Conservation (phyloP, 92 coral and sea anemone species). For the Plumapathes pennacea region DNA sequence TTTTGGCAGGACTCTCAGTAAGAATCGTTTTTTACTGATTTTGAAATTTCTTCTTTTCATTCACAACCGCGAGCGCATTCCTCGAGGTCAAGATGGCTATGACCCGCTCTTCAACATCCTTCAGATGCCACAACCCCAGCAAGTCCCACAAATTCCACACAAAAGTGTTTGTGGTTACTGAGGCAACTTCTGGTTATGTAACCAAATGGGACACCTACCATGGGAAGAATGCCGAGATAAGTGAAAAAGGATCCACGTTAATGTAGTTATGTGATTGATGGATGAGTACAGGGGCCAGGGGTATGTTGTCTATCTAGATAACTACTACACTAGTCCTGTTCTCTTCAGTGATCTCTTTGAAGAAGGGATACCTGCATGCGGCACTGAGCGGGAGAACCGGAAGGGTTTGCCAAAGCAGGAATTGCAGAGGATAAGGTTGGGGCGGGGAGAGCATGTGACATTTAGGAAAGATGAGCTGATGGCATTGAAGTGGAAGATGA, state of each 20-base stretch:
- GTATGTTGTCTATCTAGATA: slow-evolving; percentile 14
- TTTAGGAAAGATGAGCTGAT: slow-evolving; percentile 6
- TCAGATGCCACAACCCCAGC: background rate
- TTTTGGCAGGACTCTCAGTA: slow-evolving; percentile 11
- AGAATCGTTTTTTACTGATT: slow-evolving; percentile 35
- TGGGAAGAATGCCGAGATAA: too few relatives aligned
- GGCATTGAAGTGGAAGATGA: slow-evolving; percentile 17
- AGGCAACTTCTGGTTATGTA: background rate
- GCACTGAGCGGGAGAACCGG: slow-evolving; percentile 16
- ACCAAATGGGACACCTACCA: background rate
- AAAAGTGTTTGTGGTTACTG: background rate
- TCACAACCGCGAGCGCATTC: slow-evolving; percentile 28
- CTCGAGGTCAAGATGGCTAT: slow-evolving; percentile 44
- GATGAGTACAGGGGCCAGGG: slow-evolving; percentile 9
- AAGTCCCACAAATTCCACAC: slow-evolving; percentile 2
- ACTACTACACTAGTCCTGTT: slow-evolving; percentile 20
- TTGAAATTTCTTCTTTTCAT: slow-evolving; percentile 38
- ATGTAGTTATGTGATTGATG: slow-evolving; percentile 4
- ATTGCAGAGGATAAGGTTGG: background rate
- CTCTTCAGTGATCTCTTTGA: slow-evolving; percentile 11
- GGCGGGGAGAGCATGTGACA: slow-evolving; percentile 5
- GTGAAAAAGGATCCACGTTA: background rate
- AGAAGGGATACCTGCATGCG: slow-evolving; percentile 2
- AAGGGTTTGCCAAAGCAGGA: slow-evolving; percentile 7
- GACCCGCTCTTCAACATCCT: slow-evolving; percentile 37